phyloP scores from a whole-genome alignment of 2,888 invertebrate species.

The Antheraea assamensis region DNA sequence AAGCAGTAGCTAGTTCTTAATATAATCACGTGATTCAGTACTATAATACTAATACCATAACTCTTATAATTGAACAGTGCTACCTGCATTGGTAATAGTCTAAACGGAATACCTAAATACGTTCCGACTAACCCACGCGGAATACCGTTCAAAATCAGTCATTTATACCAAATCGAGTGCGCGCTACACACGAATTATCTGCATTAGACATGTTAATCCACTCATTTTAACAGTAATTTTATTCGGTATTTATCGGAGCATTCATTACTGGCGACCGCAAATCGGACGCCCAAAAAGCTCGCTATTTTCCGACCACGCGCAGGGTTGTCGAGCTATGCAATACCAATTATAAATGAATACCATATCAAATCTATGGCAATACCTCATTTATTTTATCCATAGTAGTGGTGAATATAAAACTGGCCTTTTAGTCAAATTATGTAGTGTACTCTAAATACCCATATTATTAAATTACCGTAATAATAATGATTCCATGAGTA shows the following conservation, averaged over 20 bases:
- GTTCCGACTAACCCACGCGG: constrained; percentile 35
- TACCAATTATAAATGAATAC: not conserved
- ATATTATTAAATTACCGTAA: no score
- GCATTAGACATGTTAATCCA: constrained; percentile 83
- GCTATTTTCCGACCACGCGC: constrained; percentile 68
- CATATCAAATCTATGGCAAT: not conserved
- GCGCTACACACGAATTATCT: constrained; percentile 76
- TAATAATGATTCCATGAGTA: no score
- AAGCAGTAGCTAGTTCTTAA: not conserved
- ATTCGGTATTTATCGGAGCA: constrained; percentile 82
- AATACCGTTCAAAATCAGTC: constrained; percentile 60
- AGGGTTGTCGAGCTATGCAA: not conserved
- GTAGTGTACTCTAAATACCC: no score
- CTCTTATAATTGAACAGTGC: not conserved
- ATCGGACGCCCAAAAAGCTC: constrained; percentile 80
- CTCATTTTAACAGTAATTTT: constrained; percentile 83
- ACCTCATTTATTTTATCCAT: not conserved
- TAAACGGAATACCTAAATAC: constrained; percentile 26
- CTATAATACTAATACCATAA: not conserved
- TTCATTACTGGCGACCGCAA: constrained; percentile 80
- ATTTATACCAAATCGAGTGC: constrained; percentile 70
- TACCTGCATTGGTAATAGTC: not conserved
- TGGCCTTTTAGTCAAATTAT: no score
- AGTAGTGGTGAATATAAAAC: not conserved
- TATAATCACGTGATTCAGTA: not conserved